These are phyloP conservation scores for Natrix natrix DNA, from an alignment of 2,797 vertebrate species.

Conservation along the genomic window DNA sequence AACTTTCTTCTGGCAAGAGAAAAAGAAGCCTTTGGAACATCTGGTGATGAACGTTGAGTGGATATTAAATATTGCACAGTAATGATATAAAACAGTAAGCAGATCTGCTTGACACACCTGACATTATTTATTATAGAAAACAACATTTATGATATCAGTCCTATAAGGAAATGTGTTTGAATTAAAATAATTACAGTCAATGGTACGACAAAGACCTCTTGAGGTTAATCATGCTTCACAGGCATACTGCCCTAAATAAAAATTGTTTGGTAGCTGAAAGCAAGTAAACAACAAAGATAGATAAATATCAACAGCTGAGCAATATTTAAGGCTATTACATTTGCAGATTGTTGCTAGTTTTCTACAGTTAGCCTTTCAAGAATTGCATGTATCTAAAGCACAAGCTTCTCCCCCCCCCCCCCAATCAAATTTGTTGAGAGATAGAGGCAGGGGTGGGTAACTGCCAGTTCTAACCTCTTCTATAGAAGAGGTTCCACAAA, in stretches of 20 bases:
- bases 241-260: constrained; percentile 36
- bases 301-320: constrained; percentile 26
- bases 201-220: constrained; percentile 71
- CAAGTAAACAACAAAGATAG: constrained; percentile 31
- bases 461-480: too few species aligned
- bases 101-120: constrained; percentile 72
- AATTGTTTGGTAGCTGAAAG: constrained; percentile 50
- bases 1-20: constrained; percentile 50
- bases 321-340: constrained; percentile 3
- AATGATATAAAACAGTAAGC: constrained; percentile 75
- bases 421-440: not conserved
- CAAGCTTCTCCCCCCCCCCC: not conserved
- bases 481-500: too few species aligned
- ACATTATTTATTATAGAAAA: constrained; percentile 75
- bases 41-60: constrained; percentile 55
- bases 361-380: not conserved
- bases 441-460: not conserved
- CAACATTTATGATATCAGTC: constrained; percentile 72
- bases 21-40: constrained; percentile 58
- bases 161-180: constrained; percentile 68
- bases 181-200: constrained; percentile 74
- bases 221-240: constrained; percentile 68
- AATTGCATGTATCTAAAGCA: not conserved
- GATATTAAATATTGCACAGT: constrained; percentile 70
- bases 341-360: not conserved